phyloP scores from a whole-genome alignment of 2,888 invertebrate species.

The Eupeodes luniger region DNA sequence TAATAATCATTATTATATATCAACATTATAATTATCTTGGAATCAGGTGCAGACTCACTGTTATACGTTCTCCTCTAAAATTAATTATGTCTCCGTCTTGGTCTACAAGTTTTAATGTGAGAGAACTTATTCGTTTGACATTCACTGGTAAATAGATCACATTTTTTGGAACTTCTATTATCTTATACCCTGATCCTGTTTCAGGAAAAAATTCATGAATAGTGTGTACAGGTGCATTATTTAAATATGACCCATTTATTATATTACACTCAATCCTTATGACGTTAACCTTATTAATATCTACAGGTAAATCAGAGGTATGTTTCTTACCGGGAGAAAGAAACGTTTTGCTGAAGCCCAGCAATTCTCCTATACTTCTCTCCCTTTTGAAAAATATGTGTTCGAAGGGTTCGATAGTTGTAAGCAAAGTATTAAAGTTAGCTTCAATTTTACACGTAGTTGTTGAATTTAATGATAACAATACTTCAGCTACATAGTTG shows the following conservation, averaged over 20 bases:
- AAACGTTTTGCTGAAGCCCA: background rate
- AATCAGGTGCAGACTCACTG: conserved; percentile 78
- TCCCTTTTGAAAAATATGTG: too few relatives aligned
- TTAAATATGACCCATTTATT: conserved; percentile 68
- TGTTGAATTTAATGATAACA: too few relatives aligned
- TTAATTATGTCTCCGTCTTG: conserved; percentile 79
- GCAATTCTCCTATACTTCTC: background rate
- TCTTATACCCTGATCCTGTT: conserved; percentile 80
- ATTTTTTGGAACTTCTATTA: conserved; percentile 79
- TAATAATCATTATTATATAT: too few relatives aligned
- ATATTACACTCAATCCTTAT: conserved; percentile 30
- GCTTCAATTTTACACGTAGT: too few relatives aligned
- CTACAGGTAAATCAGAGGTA: background rate
- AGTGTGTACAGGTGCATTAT: conserved; percentile 79
- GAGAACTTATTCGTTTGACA: conserved; percentile 76
- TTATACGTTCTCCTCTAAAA: conserved; percentile 79
- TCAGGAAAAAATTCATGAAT: conserved; percentile 80
- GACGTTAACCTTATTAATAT: background rate
- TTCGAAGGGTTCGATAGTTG: too few relatives aligned
- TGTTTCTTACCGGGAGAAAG: background rate
- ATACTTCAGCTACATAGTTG: too few relatives aligned
- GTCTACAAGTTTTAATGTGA: conserved; percentile 78
- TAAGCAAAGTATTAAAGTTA: too few relatives aligned
- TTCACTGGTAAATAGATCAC: conserved; percentile 81
- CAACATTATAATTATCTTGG: conserved; percentile 61